phyloP scores from a whole-genome alignment of 2,888 invertebrate species.

The Seladonia tumulorum region DNA sequence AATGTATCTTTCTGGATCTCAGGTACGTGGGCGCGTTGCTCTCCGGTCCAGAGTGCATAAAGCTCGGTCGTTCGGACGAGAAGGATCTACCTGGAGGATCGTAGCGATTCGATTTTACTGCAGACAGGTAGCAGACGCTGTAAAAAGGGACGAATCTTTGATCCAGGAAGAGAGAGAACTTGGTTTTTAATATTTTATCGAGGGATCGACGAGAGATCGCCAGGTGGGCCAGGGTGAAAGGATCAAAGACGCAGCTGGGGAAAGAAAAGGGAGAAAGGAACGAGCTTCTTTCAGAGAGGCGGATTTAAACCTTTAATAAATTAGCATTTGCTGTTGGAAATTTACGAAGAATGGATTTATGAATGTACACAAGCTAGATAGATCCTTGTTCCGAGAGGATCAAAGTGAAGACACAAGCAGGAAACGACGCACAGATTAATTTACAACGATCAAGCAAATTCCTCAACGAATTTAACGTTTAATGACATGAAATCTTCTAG shows the following conservation, averaged over 20 bases:
- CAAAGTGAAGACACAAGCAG: neutral
- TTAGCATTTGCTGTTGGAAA: neutral
- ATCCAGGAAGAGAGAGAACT: neutral
- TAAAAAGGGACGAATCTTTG: neutral
- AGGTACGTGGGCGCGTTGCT: neutral
- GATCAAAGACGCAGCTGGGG: neutral
- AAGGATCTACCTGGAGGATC: neutral
- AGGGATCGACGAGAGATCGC: neutral
- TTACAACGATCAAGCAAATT: neutral
- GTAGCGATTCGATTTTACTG: neutral
- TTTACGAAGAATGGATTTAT: neutral
- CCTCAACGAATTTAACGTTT: neutral
- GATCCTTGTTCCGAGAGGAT: neutral
- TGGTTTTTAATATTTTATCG: neutral
- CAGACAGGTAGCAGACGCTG: neutral
- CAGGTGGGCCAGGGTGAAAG: neutral
- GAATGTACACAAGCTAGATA: neutral
- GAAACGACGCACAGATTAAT: neutral
- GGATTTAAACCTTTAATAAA: conserved; percentile 1
- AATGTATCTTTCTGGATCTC: conserved; percentile 7
- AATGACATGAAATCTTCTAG: neutral
- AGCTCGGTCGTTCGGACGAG: neutral
- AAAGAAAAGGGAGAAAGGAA: neutral
- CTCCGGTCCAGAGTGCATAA: neutral
- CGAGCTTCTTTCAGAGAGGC: neutral